Evolutionary conservation across 2,888 invertebrate genomes (phyloP), one percentile per base, ranked within the genome.

Genomic region (Netelia inedita): DNA sequence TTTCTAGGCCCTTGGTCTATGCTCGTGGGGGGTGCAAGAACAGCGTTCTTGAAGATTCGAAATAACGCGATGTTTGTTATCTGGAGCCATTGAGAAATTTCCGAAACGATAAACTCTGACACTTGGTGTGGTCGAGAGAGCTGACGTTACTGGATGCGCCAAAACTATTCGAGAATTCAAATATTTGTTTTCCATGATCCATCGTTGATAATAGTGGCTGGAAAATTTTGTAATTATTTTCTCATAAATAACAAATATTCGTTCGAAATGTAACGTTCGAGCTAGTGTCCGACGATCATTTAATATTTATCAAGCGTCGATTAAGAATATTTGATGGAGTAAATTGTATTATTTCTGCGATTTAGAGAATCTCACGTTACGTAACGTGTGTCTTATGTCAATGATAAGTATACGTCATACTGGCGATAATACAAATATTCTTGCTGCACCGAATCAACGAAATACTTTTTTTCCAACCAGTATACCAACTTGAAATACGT

Each of bases 61-160:
- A 73, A 65, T 53, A 53, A 59, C 71, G 59, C 14, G 11, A 41
- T 3, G n/a, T 41, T 19, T 19, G 2, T 79, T 82, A 86, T 86
- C 63, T 28, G 46, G 41, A 10, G 81, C 46, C 28, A 35, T 85
- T 81, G 79, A 81, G 79, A 83, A 80, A 68, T 73, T 72, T 66
- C 68, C 57, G 53, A 41, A 21, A 21, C 73, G 85, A 85, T 85
- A 85, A 85, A 85, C 86, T 85, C 63, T 68, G 78, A 83, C 78
- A 71, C 59, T 59, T 23, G 66, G 73, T 46, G 8, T 23, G 35
- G 10, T n/a, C 8, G 8, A 16, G 46, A 61, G 68, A 79, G 19
- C 16, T 57, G 14, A 46, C 21, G 3, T 19, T 76, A 46, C 68
- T 76, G 11, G 19, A 57, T 57, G 66, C 55, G 16, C 66, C 46